Evolutionary conservation across 2,113 vertebrate species (phyloP).

Genomic region (Myiagra hebetior): DNA sequence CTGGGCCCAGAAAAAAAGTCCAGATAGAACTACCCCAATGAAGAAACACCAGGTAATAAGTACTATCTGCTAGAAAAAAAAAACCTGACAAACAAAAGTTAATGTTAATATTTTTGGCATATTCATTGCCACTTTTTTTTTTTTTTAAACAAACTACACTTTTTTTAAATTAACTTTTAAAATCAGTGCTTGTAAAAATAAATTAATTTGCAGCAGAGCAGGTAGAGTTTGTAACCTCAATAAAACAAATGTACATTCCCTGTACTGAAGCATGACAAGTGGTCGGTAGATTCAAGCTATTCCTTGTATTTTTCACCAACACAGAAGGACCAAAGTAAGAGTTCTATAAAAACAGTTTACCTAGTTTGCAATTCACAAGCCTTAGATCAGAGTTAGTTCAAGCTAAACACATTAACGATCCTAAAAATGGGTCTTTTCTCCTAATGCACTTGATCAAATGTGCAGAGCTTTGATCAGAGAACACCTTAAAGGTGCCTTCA

Average conservation of each 20-base stretch:
- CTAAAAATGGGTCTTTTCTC: constrained; percentile 66
- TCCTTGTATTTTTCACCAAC: background rate
- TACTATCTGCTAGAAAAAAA: background rate
- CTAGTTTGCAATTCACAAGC: constrained; percentile 56
- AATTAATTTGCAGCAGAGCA: background rate
- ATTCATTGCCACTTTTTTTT: background rate
- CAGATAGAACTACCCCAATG: background rate
- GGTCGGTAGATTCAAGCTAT: background rate
- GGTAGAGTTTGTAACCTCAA: background rate
- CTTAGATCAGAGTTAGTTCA: constrained; percentile 60
- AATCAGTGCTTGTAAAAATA: background rate
- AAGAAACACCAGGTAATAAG: background rate
- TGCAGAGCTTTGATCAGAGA: constrained; percentile 74
- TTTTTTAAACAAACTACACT: fast-evolving
- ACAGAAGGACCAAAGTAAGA: background rate
- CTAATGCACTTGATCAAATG: constrained; percentile 72
- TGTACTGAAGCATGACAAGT: background rate
- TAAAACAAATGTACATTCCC: background rate
- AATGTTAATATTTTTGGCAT: background rate
- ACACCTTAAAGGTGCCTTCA: constrained; percentile 63
- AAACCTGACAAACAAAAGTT: background rate
- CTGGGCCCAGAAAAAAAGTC: background rate
- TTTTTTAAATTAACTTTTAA: background rate
- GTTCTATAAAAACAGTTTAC: constrained; percentile 47
- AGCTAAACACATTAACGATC: constrained; percentile 56